Base-by-base conservation (phyloP, 2,888 invertebrate genomes). In the Ceratothoa steindachneri region DNA sequence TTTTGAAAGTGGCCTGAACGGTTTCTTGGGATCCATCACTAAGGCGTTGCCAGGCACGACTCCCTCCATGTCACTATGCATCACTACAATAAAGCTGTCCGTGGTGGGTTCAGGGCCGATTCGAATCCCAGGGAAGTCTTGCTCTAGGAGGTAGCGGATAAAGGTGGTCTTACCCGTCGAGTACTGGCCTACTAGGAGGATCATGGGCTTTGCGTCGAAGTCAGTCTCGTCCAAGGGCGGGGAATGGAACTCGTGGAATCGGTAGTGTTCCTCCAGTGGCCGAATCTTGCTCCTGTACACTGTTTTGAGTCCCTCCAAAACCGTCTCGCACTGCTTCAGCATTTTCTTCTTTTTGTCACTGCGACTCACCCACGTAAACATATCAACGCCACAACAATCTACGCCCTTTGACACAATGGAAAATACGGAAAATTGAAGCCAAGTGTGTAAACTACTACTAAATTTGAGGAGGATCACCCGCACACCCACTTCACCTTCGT, bases 91-190 rank as follows among this genome's bases (percentile, higher is more conserved):
- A 81, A 87, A 87, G n/a, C 86, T 83, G 81, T 87, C 87, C n/a
- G 87, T 87, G 5, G 87, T 87, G 9, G 87, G 87, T 81, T 87
- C 87, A 27, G 87, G 87, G 0, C 87, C 87, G 65, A 87, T 87
- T 31, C 87, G 82, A 66, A 87, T 86, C 60, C 87, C 87, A 1
- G 87, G 87, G 81, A 87, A 87, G 80, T 87, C 87, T 80, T 84
- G 83, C 79, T 87, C 87, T 71, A 87, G 82, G 15, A 87, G 82
- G 80, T 86, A 86, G 64, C 81, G 81, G 72, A 84, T 84, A 80
- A 84, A 84, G 1, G 83, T 83, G 3, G 84, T 84, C 80, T 87
- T 87, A 67, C 87, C 87, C 5, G 87, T 87, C n/a, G 87, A 87
- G 82, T 87, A 87, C 81, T 87, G 87, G 12, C 87, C 87, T 64